Base-by-base conservation (phyloP, 1,140 invertebrate species). In the Ditylenchus dipsaci region DNA sequence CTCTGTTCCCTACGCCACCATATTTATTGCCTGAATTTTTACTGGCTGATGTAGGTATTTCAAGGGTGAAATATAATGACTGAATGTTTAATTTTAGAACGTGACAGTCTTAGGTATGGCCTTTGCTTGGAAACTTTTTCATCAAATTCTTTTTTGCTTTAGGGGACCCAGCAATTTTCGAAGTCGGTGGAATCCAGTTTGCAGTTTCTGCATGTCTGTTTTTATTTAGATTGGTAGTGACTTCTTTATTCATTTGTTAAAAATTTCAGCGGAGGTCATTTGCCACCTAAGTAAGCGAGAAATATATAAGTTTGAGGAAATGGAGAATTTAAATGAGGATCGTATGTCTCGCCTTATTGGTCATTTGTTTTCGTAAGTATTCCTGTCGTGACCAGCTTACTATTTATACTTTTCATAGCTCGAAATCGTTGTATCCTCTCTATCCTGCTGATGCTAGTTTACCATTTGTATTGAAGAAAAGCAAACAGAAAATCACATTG, bases 111-210 rank as follows among this genome's bases (percentile, higher is more conserved):
- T 11, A 11, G 33, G 33, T 38, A 38, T 38, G 33, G 11, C 3
- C 33, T 38, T 38, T 38, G 33, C 3, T 11, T 38, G 33, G 33
- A 11, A 5, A 11, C 3, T 38, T 3, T 38, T 38, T 38, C 3
- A 11, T 11, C 3, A 38, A 38, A n/a, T n/a, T 38, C 33, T 38
- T 38, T 38, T 38, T 38, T 5, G 33, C 13, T 56, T 29, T 13
- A 56, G 21, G n/a, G 5, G 59, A 61, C 38, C 59, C 59, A 29
- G 29, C 29, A 13, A 30, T 61, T 26, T 61, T 61, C n/a, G 59
- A 61, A 21, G n/a, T 61, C 8, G 59, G 26, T 7, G 59, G 59
- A 8, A 29, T 61, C 1, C 59, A 43, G 19, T 30, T 61, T 30
- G 59, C 59, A 29, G 59, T 30, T 8, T 21, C 29, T 8, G 29